phyloP scores from a whole-genome alignment of 2,888 invertebrate genomes.

The Orthonevra nobilis region DNA sequence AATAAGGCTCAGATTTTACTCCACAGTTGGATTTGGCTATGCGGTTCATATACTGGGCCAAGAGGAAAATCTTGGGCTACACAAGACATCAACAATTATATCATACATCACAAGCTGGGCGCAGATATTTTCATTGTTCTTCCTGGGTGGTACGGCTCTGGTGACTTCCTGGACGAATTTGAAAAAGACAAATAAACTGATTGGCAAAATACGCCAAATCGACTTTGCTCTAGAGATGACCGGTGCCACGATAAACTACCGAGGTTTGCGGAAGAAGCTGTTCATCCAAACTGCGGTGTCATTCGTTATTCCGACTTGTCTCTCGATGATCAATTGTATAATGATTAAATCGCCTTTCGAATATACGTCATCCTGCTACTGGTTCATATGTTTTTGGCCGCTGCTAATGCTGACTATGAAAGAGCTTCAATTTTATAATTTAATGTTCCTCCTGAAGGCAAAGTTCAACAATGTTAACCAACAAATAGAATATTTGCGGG shows the following conservation, averaged over 20 bases:
- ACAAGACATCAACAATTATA: slow-evolving; percentile 67
- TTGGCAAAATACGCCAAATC: slow-evolving; percentile 71
- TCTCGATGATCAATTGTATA: slow-evolving; percentile 75
- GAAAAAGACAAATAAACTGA: slow-evolving; percentile 61
- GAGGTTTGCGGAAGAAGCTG: slow-evolving; percentile 59
- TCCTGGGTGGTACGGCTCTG: slow-evolving; percentile 69
- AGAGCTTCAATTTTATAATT: slow-evolving; percentile 74
- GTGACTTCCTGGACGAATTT: slow-evolving; percentile 73
- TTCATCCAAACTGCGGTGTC: slow-evolving; percentile 70
- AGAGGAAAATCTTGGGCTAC: slow-evolving; percentile 33
- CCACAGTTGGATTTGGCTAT: slow-evolving; percentile 71
- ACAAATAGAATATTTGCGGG: slow-evolving; percentile 58
- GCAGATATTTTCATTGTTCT: slow-evolving; percentile 73
- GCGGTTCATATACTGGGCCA: slow-evolving; percentile 69
- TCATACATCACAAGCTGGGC: slow-evolving; percentile 73
- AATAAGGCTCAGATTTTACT: background rate
- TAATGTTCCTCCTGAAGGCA: slow-evolving; percentile 73
- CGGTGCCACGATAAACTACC: slow-evolving; percentile 69
- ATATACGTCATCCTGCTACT: slow-evolving; percentile 71
- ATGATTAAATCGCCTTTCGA: slow-evolving; percentile 70
- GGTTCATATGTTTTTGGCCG: slow-evolving; percentile 75
- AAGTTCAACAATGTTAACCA: slow-evolving; percentile 72
- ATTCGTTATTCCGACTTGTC: slow-evolving; percentile 71
- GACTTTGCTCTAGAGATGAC: slow-evolving; percentile 70
- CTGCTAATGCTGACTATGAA: slow-evolving; percentile 73